A percentile compares a stretch with the other conserved stretches of the same genome.
phyloP scores from a whole-genome alignment of 2,888 invertebrate species.

The Cataglyphis albicans region DNA sequence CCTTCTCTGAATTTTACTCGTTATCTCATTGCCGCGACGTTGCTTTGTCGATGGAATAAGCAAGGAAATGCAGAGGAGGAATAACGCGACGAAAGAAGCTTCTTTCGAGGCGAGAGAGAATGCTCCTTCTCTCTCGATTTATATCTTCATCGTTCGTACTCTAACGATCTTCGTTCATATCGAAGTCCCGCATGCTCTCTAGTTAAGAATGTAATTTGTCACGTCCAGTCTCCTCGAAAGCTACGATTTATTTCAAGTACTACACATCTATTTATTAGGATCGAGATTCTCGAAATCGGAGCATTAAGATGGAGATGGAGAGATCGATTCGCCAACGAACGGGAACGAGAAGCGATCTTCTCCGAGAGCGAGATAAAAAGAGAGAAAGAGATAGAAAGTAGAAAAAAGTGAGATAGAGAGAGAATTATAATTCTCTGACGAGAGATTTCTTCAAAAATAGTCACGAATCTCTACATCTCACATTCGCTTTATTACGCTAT shows the following conservation, averaged over 20 bases:
- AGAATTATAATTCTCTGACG: slow-evolving; percentile 20
- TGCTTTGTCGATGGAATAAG: slow-evolving; percentile 3
- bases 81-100: background rate
- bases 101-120: background rate
- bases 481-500: slow-evolving; percentile 19
- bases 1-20: slow-evolving; percentile 20
- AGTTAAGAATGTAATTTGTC: slow-evolving; percentile 35
- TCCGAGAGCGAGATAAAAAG: slow-evolving; percentile 35
- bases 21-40: slow-evolving; percentile 18
- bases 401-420: slow-evolving; percentile 23
- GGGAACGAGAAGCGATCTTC: slow-evolving; percentile 53
- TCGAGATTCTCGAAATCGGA: slow-evolving; percentile 34
- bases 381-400: background rate
- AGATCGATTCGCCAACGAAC: slow-evolving; percentile 36
- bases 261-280: slow-evolving; percentile 38
- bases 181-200: slow-evolving; percentile 13
- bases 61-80: background rate
- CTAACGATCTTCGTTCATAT: slow-evolving; percentile 31
- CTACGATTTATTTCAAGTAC: slow-evolving; percentile 42
- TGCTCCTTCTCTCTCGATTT: background rate
- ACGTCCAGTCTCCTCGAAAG: slow-evolving; percentile 47
- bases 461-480: slow-evolving; percentile 28
- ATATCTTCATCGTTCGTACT: slow-evolving; percentile 44
- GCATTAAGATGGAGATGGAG: slow-evolving; percentile 34
- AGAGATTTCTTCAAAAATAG: slow-evolving; percentile 39